Base-by-base conservation (phyloP, 2,888 invertebrate species). In the Parascotia fuliginaria region DNA sequence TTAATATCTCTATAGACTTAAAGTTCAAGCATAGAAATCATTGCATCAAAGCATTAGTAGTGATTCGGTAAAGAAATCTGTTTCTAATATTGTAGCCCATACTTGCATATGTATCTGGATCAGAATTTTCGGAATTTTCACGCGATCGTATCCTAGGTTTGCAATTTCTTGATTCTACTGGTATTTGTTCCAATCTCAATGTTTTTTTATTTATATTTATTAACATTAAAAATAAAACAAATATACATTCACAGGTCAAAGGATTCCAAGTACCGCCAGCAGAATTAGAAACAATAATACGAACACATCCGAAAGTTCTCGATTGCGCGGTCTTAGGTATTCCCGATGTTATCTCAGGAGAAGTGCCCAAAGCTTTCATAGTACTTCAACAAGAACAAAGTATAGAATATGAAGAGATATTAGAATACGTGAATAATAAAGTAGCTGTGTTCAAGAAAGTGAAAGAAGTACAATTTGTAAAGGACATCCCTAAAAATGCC, bases 301-400 rank as follows among this genome's bases (percentile, higher is more conserved):
- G 96, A 43, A 92, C 93, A 0, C 96, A 97, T 82, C 96, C 96
- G 0, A 94, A 94, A 37, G 92, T 98, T 0, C 77, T 92, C 1
- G 98, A 98, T 74, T 97, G 96, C 0, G 98, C 96, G 0, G 98
- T 98, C 0, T 84, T 98, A 55, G 98, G 97, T 0, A 85, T 96
- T n/a, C 94, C 95, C 0, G 94, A 97, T 69, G 87, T 92, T 0
- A 74, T 92, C 11, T 89, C 90, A n/a, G 97, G 97, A 0, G 97
- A 97, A 84, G 90, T 94, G 0, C 97, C 97, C 0, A 94, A 94
- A 67, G 97, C 97, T 0, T 96, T 95, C 73, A 82, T 97, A 1
- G 94, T 96, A 0, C 68, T 87, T 0, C 94, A 89, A 34, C 69
- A 78, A 2, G 85, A 83, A 2, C 81, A 94, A 5, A 90, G 81